Base-by-base conservation (phyloP, 2,797 vertebrate genomes). In the Alcedo quadribrachys region DNA sequence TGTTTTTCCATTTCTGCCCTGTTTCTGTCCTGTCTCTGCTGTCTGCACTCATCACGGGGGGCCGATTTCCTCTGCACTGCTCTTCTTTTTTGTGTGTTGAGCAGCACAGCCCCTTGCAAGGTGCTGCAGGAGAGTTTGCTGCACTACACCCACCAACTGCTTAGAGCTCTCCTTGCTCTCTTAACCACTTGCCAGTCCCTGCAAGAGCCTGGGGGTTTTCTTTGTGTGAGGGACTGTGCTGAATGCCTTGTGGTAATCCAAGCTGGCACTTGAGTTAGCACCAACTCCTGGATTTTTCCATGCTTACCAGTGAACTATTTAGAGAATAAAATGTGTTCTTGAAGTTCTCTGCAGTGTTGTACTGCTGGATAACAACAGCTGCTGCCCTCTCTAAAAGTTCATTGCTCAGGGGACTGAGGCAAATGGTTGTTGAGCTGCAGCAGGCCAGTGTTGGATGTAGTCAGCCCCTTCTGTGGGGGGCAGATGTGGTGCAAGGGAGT, bases 111-210 rank as follows among this genome's bases (percentile, higher is more conserved):
- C 35, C 32, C 11, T 69, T 6, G 15, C 0, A 1, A 35, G 46
- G 8, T 0, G 4, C 57, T 50, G 35, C 15, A 24, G 46, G 33
- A 54, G 33, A 25, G 46, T 10, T 19, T 5, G 3, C 14, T 27
- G 46, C 5, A 1, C 46, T 20, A 1, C 0, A 3, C 25, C 25
- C 4, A 16, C 18, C 1, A 0, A 2, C 42, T 2, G 1, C 48
- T 57, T 54, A 5, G 43, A 53, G 71, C 21, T 62, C 21, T 71
- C 7, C 24, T 33, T 22, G 28, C 13, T 32, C 37, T 67, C 17
- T 11, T 30, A 63, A 11, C 61, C 6, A 13, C 12, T 22, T 65
- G 28, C 15, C 6, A 4, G 45, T 28, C 43, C 37, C 9, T 14
- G 7, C 2, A 4, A 68, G 45, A 42, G 28, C 5, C n/a, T 30